Conservation (phyloP, 2,113 vertebrate species). For the Zapornia atra region DNA sequence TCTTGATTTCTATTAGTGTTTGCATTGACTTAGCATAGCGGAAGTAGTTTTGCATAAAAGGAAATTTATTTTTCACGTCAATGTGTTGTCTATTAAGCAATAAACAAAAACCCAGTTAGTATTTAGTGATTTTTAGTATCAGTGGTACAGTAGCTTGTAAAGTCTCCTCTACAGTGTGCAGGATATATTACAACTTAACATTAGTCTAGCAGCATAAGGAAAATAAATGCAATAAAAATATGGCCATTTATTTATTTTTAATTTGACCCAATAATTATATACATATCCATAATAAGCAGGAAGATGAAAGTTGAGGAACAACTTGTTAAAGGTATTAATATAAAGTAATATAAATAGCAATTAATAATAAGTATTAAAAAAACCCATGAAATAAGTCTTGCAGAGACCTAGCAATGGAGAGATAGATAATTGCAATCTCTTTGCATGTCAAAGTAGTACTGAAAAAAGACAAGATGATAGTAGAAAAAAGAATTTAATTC, state of each 20-base stretch:
- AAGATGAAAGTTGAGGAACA: neutral
- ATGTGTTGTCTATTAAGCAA: neutral
- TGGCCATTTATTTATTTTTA: neutral
- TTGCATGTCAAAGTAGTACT: neutral
- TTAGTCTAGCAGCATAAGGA: neutral
- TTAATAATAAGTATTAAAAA: neutral
- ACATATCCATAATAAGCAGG: neutral
- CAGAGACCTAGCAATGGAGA: neutral
- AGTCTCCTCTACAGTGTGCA: neutral
- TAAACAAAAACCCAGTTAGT: neutral
- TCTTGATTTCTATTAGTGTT: neutral
- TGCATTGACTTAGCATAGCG: neutral
- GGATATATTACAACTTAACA: neutral
- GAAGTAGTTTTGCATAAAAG: neutral
- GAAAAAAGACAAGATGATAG: neutral
- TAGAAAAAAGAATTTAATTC: neutral
- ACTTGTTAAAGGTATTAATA: neutral
- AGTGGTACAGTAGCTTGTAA: neutral
- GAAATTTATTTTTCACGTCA: neutral
- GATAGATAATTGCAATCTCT: neutral
- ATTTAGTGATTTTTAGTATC: neutral
- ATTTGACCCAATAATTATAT: neutral
- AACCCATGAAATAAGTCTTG: fast-evolving
- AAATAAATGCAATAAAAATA: neutral
- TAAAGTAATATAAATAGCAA: neutral